These are phyloP conservation scores for Natrix natrix DNA, from an alignment of 2,797 vertebrate species.

Conservation along the genomic window DNA sequence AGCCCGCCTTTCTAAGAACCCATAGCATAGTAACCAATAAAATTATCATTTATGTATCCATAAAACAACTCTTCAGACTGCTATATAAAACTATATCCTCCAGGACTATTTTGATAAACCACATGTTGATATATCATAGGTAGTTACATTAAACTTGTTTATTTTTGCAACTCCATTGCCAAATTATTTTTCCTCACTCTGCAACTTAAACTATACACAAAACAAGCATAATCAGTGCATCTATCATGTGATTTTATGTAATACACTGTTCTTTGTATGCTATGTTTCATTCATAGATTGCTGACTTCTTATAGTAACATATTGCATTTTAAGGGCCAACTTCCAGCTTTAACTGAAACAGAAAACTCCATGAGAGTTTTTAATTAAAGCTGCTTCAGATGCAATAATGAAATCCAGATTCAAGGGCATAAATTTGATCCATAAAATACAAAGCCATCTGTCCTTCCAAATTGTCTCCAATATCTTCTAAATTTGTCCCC, in stretches of 20 bases:
- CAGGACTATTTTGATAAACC: neutral
- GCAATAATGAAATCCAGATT: neutral
- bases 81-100: neutral
- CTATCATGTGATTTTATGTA: neutral
- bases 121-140: neutral
- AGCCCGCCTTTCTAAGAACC: neutral
- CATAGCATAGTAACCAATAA: neutral
- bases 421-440: neutral
- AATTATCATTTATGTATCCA: neutral
- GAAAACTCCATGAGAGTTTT: neutral
- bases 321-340: neutral
- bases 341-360: constrained; percentile 11
- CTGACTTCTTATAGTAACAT: neutral
- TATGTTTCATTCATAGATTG: neutral
- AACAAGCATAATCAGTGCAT: neutral
- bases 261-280: neutral
- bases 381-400: neutral
- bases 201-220: neutral
- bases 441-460: neutral
- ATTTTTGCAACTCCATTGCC: neutral
- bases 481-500: neutral
- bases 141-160: neutral
- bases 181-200: neutral
- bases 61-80: neutral
- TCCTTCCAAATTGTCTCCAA: neutral